phyloP scores from a whole-genome alignment of 1,140 invertebrate genomes.

The Rhagoletis pomonella region DNA sequence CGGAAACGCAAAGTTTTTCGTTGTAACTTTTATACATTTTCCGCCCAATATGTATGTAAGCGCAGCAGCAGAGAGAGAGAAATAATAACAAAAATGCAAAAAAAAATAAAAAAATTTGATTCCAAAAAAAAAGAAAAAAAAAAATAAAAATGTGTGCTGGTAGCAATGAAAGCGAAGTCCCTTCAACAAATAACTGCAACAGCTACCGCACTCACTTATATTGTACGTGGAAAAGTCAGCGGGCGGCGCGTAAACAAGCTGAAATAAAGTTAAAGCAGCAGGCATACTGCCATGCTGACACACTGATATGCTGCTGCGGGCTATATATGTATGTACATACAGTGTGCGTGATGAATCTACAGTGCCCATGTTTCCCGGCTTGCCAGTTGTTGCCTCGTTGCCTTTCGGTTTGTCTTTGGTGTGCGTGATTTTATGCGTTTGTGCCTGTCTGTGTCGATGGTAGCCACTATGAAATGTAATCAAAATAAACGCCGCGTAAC shows the following conservation, averaged over 20 bases:
- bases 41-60: slow-evolving; percentile 44
- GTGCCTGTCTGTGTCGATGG: background rate
- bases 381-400: background rate
- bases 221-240: slow-evolving; percentile 28
- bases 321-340: background rate
- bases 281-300: background rate
- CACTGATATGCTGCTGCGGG: background rate
- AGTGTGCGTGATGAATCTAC: background rate
- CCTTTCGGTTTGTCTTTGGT: background rate
- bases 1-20: slow-evolving; percentile 46
- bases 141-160: slow-evolving; percentile 3
- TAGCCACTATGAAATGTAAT: slow-evolving; percentile 12
- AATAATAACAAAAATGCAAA: slow-evolving; percentile 20
- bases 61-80: background rate
- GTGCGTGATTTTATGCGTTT: background rate
- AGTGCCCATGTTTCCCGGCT: too few species aligned
- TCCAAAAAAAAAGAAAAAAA: background rate
- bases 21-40: slow-evolving; percentile 49
- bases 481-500: slow-evolving; percentile 43
- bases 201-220: slow-evolving; percentile 1
- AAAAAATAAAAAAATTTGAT: background rate
- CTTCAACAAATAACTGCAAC: slow-evolving; percentile 36
- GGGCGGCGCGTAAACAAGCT: slow-evolving; percentile 50
- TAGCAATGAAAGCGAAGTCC: slow-evolving; percentile 39
- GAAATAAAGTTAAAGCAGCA: slow-evolving; percentile 50